phyloP scores from a whole-genome alignment of 2,888 invertebrate species.

The Cybosia mesomella region DNA sequence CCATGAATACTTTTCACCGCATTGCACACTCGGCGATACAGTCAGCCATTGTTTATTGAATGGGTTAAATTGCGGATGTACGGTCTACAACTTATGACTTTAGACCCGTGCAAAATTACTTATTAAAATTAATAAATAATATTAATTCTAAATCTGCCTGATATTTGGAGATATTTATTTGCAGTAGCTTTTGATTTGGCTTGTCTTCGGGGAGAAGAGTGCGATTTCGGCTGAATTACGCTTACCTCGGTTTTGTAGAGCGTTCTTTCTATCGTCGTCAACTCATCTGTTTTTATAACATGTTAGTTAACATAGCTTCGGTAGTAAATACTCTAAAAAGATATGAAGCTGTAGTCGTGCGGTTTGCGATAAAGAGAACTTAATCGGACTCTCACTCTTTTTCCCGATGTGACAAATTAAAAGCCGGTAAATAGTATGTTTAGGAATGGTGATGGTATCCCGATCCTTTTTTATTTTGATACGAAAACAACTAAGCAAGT shows the following conservation, averaged over 20 bases:
- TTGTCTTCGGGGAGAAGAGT: no score
- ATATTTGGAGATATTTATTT: no score
- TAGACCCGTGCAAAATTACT: neutral
- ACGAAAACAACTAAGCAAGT: no score
- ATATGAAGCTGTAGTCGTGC: neutral
- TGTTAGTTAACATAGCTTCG: neutral
- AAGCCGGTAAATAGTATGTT: no score
- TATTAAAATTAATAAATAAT: neutral
- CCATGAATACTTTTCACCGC: constrained; percentile 56
- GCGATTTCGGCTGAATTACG: no score
- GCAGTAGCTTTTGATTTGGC: no score
- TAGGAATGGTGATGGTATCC: no score
- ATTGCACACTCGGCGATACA: constrained; percentile 46
- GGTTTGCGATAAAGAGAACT: neutral
- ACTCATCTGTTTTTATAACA: neutral
- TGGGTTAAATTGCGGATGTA: constrained; percentile 41
- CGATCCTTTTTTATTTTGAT: no score
- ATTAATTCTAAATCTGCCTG: no score
- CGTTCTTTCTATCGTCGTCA: neutral
- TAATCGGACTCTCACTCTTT: neutral
- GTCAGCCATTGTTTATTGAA: constrained; percentile 56
- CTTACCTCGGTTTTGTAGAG: neutral
- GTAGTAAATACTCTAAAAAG: neutral
- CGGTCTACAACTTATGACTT: neutral
- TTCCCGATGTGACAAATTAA: neutral